Conservation (phyloP, 2,113 vertebrate genomes). For the Callipepla squamata region DNA sequence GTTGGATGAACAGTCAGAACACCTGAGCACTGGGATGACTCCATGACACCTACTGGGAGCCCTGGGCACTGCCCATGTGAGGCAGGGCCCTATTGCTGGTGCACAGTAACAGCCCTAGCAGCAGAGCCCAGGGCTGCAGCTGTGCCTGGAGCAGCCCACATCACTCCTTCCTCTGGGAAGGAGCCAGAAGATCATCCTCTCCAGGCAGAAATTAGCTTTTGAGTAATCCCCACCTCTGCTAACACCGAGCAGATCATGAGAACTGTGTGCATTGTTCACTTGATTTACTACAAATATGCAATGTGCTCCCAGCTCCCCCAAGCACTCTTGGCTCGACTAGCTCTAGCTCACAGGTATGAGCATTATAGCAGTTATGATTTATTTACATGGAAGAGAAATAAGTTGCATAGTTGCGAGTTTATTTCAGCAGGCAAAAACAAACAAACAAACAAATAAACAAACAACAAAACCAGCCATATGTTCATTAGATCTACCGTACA, state of each 20-base stretch:
- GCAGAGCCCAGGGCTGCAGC: background rate
- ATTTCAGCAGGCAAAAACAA: background rate
- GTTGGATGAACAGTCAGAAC: background rate
- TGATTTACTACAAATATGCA: background rate
- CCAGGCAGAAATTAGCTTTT: background rate
- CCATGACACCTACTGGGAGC: fast-evolving
- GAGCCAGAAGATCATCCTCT: background rate
- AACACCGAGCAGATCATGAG: background rate
- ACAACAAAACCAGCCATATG: background rate
- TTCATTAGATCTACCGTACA: background rate
- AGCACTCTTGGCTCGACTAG: background rate
- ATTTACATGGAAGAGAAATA: background rate
- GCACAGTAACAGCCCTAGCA: background rate
- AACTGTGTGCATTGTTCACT: fast-evolving
- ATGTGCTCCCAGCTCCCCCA: background rate
- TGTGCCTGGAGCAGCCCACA: background rate
- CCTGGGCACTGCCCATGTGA: fast-evolving
- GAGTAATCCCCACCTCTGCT: background rate
- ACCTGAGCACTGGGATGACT: background rate
- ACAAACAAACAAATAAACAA: too few species aligned
- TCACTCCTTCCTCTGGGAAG: background rate
- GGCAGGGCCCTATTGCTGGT: fast-evolving
- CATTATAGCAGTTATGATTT: background rate
- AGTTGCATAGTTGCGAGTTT: background rate
- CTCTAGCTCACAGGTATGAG: background rate